Evolutionary conservation across 2,113 vertebrate species (phyloP).

Genomic region (Tylochromis polylepis): DNA sequence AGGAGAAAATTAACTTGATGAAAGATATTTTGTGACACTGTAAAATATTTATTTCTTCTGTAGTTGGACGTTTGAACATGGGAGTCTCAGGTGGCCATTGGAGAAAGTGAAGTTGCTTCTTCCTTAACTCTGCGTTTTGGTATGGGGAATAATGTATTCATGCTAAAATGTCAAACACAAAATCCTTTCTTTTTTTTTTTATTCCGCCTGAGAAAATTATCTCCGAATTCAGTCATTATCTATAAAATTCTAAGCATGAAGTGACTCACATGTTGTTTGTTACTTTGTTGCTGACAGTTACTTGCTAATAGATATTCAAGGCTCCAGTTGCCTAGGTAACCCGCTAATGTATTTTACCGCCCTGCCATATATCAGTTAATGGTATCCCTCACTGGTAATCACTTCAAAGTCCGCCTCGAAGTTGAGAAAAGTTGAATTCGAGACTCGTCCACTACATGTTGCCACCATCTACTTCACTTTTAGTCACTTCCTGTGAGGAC

Average conservation of each 20-base stretch:
- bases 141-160: accelerated
- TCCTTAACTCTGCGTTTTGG: not conserved
- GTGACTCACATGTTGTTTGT: not conserved
- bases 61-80: not conserved
- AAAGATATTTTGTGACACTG: not conserved
- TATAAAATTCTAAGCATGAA: not conserved
- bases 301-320: not conserved
- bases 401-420: too few relatives aligned
- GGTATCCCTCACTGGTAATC: not conserved
- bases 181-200: accelerated
- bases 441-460: not conserved
- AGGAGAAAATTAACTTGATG: not conserved
- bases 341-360: not conserved
- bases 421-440: not conserved
- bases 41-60: not conserved
- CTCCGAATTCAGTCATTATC: not conserved
- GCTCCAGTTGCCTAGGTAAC: not conserved
- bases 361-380: not conserved
- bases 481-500: not conserved
- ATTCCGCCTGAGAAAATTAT: not conserved
- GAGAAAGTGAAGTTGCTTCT: accelerated
- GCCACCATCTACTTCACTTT: not conserved
- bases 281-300: not conserved
- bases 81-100: not conserved
- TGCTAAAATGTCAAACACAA: not conserved